Conservation (phyloP, 2,888 invertebrate species). For the Cotesia congregata region DNA sequence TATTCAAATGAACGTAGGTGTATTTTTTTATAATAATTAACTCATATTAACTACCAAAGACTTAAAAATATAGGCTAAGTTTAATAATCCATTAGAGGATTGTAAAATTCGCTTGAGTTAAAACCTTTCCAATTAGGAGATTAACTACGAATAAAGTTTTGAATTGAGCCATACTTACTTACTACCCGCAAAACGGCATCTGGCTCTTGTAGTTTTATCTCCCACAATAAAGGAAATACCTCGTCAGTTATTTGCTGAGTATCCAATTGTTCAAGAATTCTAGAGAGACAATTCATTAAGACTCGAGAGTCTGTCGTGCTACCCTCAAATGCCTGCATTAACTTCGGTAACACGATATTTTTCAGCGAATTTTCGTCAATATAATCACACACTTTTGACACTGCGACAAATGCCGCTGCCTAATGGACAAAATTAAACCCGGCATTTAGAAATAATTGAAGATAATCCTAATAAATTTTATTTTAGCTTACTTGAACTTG, state of each 20-base stretch:
- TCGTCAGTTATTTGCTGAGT: constrained; percentile 90
- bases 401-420: constrained; percentile 91
- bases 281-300: constrained; percentile 82
- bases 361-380: constrained; percentile 86
- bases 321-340: constrained; percentile 85
- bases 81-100: too few species aligned
- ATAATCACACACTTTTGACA: constrained; percentile 87
- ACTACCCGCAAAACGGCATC: constrained; percentile 91
- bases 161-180: constrained; percentile 79
- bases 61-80: too few species aligned
- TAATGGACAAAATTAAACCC: constrained; percentile 67
- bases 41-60: too few species aligned
- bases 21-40: too few species aligned
- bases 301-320: constrained; percentile 85
- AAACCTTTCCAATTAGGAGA: neutral
- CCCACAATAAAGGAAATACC: constrained; percentile 89
- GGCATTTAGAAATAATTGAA: too few species aligned
- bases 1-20: too few species aligned
- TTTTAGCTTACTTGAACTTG: constrained; percentile 84
- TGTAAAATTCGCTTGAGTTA: neutral
- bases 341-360: constrained; percentile 85
- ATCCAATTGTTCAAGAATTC: constrained; percentile 87
- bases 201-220: constrained; percentile 88
- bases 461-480: neutral
- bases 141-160: neutral